phyloP scores from a whole-genome alignment of 92 coral and sea anemone genomes.

The Porites rus region DNA sequence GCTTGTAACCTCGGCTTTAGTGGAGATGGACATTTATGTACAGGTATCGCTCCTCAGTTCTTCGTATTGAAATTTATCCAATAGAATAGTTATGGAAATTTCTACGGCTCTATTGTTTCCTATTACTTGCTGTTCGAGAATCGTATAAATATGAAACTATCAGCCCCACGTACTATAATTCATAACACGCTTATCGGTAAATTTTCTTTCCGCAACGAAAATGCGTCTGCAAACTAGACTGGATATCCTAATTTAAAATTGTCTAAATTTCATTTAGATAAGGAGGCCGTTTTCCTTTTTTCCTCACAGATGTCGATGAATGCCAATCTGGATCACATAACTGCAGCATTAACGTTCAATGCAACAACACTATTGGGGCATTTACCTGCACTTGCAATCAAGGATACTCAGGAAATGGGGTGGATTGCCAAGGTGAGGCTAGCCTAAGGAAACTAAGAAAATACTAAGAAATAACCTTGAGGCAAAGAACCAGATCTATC shows the following conservation, averaged over 20 bases:
- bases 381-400: slow-evolving; percentile 5
- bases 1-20: background rate
- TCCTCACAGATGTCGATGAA: slow-evolving; percentile 1
- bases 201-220: no score
- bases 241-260: no score
- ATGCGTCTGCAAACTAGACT: no score
- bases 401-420: slow-evolving; percentile 36
- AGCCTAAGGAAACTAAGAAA: no score
- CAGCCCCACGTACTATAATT: no score
- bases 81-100: no score
- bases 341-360: background rate
- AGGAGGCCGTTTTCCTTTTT: background rate
- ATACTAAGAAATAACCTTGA: no score
- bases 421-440: slow-evolving; percentile 1
- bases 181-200: no score
- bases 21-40: background rate
- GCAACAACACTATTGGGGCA: background rate
- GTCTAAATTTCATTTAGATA: no score
- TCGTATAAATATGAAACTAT: no score
- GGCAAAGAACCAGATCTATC: no score
- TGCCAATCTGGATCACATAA: background rate
- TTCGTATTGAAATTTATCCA: no score
- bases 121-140: background rate
- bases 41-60: background rate
- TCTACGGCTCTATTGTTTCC: background rate